Evolutionary conservation across 35 echinoderm and acorn worm species (phyloP).

Genomic region (Amphiura filiformis): DNA sequence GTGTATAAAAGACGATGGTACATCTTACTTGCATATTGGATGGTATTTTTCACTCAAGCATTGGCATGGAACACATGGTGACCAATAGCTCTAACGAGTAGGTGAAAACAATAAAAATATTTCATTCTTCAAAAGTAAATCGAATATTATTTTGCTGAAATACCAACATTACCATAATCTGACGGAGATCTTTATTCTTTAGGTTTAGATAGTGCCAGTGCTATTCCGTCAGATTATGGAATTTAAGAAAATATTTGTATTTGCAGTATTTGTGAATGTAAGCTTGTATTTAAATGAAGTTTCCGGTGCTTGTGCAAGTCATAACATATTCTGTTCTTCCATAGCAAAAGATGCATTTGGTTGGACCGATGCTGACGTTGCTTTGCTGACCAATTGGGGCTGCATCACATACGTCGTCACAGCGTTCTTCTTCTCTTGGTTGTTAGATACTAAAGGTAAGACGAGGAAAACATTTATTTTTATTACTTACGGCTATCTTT

Average conservation of each 20-base stretch:
- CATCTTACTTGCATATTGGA: constrained; percentile 23
- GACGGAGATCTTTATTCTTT: too few relatives aligned
- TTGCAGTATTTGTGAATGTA: too few relatives aligned
- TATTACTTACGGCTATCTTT: too few relatives aligned
- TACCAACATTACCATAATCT: too few relatives aligned
- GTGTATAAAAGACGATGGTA: constrained; percentile 33
- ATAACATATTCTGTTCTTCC: constrained; percentile 2
- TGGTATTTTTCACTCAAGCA: constrained; percentile 14
- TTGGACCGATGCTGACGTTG: constrained; percentile 44
- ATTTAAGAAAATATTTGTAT: too few relatives aligned
- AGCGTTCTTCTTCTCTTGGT: constrained; percentile 66
- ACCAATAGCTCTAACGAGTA: constrained; percentile 50
- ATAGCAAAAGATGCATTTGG: constrained; percentile 29
- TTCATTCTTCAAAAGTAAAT: not conserved
- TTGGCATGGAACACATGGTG: constrained; percentile 49
- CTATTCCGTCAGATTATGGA: too few relatives aligned
- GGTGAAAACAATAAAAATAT: too few relatives aligned
- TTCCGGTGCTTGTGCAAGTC: too few relatives aligned
- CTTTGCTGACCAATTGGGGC: constrained; percentile 72
- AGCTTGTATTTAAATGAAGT: too few relatives aligned
- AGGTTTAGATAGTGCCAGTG: too few relatives aligned
- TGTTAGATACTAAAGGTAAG: constrained; percentile 74
- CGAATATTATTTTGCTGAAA: not conserved
- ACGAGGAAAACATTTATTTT: too few relatives aligned
- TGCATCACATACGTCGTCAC: constrained; percentile 59